Base-by-base conservation (phyloP, 2,888 invertebrate species). In the Dolichomitus sp. region DNA sequence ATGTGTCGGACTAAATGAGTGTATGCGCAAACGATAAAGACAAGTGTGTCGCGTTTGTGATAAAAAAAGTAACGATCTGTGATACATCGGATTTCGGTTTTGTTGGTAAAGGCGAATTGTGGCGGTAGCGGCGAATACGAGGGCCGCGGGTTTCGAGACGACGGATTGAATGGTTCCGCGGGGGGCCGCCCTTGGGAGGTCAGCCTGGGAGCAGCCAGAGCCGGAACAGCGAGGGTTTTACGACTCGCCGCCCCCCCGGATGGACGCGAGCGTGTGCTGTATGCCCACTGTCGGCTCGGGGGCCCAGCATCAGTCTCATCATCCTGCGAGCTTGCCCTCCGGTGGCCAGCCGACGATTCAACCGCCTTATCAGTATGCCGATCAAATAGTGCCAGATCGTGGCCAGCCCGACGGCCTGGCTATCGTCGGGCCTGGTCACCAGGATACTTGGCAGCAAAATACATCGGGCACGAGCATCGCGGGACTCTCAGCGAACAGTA, bases 191-290 rank as follows among this genome's bases (percentile, higher is more conserved):
- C 87, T 90, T 84, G 90, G 88, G 89, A 89, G 90, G 89, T 86
- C 88, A 87, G 90, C 88, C 89, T 89, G 90, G 91, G 91, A 90
- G 90, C 90, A 90, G 89, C 88, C 88, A 85, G 91, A 88, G 86
- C 88, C 88, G 86, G 90, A 90, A 89, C 89, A 90, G 88, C 89
- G 90, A 87, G 90, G 91, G 86, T 92, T 92, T 88, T 92, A 92
- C 92, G 93, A 93, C 87, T 91, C 91, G 90, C 91, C 91, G 89
- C 90, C 91, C 88, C 91, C 90, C 88, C 92, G 93, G 90, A 93
- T 93, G 93, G 93, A 93, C 91, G 92, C 91, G 89, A 93, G 93
- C 91, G 91, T 93, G 90, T 93, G 93, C 87, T 93, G 93, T 83
- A 87, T 93, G 90, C 90, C 91, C 86, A 90, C 88, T 88, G 91